These are phyloP conservation scores for Poeciliopsis retropinna DNA, from an alignment of 2,113 vertebrate species.

Conservation along the genomic window DNA sequence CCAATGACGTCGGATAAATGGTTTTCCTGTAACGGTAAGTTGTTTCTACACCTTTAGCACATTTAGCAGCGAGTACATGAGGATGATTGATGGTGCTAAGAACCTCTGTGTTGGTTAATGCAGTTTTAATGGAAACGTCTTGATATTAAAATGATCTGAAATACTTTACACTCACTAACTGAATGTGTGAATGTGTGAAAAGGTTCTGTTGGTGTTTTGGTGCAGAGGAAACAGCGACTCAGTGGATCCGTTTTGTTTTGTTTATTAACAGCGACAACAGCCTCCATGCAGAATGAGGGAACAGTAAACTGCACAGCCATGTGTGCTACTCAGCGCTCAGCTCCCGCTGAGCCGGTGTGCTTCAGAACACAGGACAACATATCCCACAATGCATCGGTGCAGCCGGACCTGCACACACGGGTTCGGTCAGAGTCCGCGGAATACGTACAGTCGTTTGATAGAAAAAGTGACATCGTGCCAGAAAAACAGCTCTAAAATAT, in stretches of 20 bases:
- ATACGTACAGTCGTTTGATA: slow-evolving; percentile 34
- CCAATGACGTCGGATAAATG: no score
- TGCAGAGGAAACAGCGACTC: slow-evolving; percentile 6
- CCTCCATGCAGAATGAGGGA: slow-evolving; percentile 59
- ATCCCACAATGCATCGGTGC: slow-evolving; percentile 44
- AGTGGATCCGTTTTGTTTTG: slow-evolving; percentile 18
- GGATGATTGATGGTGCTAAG: no score
- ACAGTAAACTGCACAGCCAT: slow-evolving; percentile 57
- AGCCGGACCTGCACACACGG: neutral
- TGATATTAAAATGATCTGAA: no score
- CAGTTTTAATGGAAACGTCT: no score
- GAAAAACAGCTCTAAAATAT: slow-evolving; percentile 25
- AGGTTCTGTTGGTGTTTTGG: no score
- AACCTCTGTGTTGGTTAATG: no score
- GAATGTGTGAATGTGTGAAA: neutral
- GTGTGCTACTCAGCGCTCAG: slow-evolving; percentile 52
- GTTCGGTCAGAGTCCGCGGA: slow-evolving; percentile 11
- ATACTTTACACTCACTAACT: no score
- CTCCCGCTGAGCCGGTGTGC: slow-evolving; percentile 26
- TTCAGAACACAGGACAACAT: slow-evolving; percentile 11
- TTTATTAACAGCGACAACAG: slow-evolving; percentile 63
- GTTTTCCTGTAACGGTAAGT: no score
- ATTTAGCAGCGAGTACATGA: no score
- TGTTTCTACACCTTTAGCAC: no score
- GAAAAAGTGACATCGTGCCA: slow-evolving; percentile 41